Percentiles rank a stretch among this genome's conserved stretches.
Evolutionary conservation across 2,113 vertebrate genomes (phyloP).

Genomic region (Rhodinocichla rosea): DNA sequence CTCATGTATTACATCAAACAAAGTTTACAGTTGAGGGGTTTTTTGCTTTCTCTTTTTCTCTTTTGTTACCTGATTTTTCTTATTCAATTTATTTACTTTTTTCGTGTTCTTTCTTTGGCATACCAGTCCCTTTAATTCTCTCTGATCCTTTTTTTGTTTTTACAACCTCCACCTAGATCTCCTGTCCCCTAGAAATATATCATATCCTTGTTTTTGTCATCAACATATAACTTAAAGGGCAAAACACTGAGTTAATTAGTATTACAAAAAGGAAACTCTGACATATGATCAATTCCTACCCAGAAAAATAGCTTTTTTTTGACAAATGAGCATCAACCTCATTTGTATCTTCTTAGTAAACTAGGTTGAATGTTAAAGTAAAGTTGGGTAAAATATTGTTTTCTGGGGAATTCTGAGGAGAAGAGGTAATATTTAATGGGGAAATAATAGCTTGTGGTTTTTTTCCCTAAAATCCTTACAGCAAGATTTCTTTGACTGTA

Average conservation of each 20-base stretch:
- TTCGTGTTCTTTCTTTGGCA: not conserved
- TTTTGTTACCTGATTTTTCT: not conserved
- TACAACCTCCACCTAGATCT: not conserved
- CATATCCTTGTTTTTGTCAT: not conserved
- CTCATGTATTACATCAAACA: not conserved
- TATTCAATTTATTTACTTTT: not conserved
- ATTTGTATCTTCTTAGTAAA: not conserved
- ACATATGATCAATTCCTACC: not conserved
- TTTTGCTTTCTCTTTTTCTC: not conserved
- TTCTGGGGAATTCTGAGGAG: not conserved
- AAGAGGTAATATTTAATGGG: not conserved
- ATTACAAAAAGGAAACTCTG: not conserved
- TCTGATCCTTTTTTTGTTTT: not conserved
- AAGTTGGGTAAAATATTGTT: not conserved
- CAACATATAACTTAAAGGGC: not conserved
- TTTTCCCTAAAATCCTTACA: not conserved
- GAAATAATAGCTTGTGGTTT: not conserved
- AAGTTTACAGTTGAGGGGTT: fast-evolving
- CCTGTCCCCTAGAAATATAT: not conserved
- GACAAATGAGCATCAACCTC: not conserved
- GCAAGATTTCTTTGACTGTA: not conserved
- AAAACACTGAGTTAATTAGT: not conserved
- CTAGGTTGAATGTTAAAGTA: not conserved
- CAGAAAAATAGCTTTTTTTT: not conserved
- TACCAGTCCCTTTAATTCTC: not conserved